Evolutionary conservation across 2,113 vertebrate genomes (phyloP), one percentile per base, ranked within the genome.

Genomic region (Mus spicilegus): DNA sequence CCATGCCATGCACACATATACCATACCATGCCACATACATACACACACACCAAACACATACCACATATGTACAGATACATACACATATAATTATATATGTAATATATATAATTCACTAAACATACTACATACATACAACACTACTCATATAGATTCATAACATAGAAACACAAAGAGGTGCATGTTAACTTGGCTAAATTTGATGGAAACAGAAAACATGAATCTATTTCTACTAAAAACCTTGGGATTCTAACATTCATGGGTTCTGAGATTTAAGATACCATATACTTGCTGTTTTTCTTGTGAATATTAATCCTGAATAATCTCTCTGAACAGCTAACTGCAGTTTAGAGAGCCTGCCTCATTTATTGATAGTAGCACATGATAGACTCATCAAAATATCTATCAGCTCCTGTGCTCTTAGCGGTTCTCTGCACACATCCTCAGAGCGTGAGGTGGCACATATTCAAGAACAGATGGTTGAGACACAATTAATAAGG

Each of bases 401-500:
- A 5, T 22, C 33, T 54, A 90, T 61, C 86, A 54, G 78, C 69
- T 84, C 82, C 90, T 73, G 78, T 82, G 90, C 56, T 89, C 58
- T 80, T 91, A 95, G 92, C 90, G 87, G 58, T 72, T 90, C 96
- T 75, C 30, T 77, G 78, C 69, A 95, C 93, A 88, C 81, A 73
- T 90, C 86, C 84, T 46, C 42, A 84, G 87, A 95, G 90, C 89
- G 82, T n/a, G 94, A 81, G 39, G 54, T 90, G 75, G 93, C 95
- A 97, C 87, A 91, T 80, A 95, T 61, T 96, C 92, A 95, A 87
- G 92, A 97, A 96, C 93, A 98, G 97, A 98, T 97, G 94, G 89
- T 90, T 96, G 91, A 94, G 80, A 96, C 81, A 97, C 90, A 95
- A 90, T 97, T 98, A 97, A 97, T 98, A 96, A 97, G 94, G 94